Evolutionary conservation across 2,888 invertebrate genomes (phyloP), one percentile per base, ranked within the genome.

Genomic region (Tanypteryx hageni): DNA sequence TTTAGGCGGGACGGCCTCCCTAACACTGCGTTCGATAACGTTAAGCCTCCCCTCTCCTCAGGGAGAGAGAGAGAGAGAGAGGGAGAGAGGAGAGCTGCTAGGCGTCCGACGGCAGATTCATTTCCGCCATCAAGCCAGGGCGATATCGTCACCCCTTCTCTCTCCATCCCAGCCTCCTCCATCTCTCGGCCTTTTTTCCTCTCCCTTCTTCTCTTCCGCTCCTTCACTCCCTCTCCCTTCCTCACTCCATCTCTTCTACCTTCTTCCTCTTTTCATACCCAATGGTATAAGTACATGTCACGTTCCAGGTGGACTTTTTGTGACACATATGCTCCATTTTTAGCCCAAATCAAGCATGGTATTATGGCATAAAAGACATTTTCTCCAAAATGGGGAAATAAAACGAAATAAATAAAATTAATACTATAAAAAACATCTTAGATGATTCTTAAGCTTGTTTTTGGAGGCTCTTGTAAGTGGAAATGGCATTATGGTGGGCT

Each of bases 101-200:
- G 11, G 76, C 58, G 85, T 31, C 31, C 59, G 44, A 44, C 64
- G 89, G 68, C 89, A 44, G 89, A 89, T 89, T 89, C 89, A 89
- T 89, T 89, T 89, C 89, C 89, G 31, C 89, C 89, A 89, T 89
- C 89, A 68, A 68, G 27, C 76, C 22, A 76, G 64, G 31, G 31
- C 61, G 85, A 2, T 58, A 9, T 11, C 44, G 89, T 10, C 14
- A n/a, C 44, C 83, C 83, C 31, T 31, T 18, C 27, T 44, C 18
- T 16, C 83, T 56, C 27, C 76, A 76, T 27, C n/a, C 76, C 16
- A 10, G 18, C 85, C 22, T 76, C 58, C 10, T 57, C 57, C 84
- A 57, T 59, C 7, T 58, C 13, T 13, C 58, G 9, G 13, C 16
- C 85, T 16, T 22, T 59, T 27, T 5, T 58, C 11, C 56, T 85